Conservation (phyloP, 2,797 vertebrate genomes). For the Urocyon cinereoargenteus region DNA sequence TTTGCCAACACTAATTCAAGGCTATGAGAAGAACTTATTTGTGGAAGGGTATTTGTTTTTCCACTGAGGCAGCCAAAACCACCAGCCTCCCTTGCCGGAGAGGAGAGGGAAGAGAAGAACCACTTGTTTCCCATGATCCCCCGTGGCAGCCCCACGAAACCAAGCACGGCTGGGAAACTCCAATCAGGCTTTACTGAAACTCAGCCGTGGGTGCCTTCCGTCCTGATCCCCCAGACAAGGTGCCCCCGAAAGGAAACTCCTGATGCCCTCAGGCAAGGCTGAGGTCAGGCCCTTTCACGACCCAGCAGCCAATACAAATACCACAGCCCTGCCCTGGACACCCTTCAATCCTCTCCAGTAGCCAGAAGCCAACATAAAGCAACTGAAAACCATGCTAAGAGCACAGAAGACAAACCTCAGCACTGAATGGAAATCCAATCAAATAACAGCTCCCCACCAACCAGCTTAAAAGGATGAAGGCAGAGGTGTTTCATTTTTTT, state of each 20-base stretch:
- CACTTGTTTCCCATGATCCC: conserved; percentile 44
- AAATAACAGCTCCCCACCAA: background rate
- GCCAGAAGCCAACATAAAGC: conserved; percentile 68
- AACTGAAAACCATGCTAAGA: conserved; percentile 67
- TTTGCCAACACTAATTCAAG: conserved; percentile 80
- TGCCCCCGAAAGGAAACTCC: conserved; percentile 73
- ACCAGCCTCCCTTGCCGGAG: conserved; percentile 70
- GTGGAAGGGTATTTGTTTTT: conserved; percentile 85
- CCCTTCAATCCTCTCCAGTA: conserved; percentile 54
- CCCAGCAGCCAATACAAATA: conserved; percentile 83
- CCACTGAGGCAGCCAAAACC: conserved; percentile 85
- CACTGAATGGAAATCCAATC: conserved; percentile 75
- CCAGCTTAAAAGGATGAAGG: conserved; percentile 44
- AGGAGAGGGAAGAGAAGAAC: background rate
- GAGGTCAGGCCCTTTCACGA: conserved; percentile 63
- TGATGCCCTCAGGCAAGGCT: fast-evolving
- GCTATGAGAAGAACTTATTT: conserved; percentile 82
- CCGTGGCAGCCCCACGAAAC: background rate
- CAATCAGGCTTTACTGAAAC: background rate
- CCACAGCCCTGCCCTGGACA: conserved; percentile 75
- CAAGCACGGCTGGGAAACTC: background rate
- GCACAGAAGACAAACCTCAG: conserved; percentile 81
- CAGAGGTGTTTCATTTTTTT: conserved; percentile 54
- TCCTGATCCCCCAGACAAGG: conserved; percentile 43
- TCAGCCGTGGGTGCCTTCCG: fast-evolving